Percentiles rank a stretch among this genome's conserved stretches.
phyloP scores from a whole-genome alignment of 2,888 invertebrate species.

The Tolmerus cingulatus region DNA sequence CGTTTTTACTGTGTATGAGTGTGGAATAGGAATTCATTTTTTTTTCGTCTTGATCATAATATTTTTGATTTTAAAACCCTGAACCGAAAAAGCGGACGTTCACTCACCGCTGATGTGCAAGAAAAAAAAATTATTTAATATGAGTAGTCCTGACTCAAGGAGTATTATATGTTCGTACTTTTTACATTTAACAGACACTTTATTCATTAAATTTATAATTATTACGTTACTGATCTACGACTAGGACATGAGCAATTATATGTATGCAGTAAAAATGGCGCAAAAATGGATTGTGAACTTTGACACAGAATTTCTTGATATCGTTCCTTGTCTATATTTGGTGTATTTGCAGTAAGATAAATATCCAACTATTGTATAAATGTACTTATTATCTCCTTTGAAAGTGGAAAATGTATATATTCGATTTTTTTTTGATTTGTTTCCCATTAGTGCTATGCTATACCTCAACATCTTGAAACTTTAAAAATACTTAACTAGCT shows the following conservation, averaged over 20 bases:
- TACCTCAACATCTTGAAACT: neutral
- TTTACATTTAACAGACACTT: neutral
- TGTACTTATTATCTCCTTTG: neutral
- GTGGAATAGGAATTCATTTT: neutral
- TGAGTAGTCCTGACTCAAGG: neutral
- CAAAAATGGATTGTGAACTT: neutral
- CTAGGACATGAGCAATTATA: neutral
- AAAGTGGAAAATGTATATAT: neutral
- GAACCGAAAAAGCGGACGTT: neutral
- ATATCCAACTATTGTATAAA: neutral
- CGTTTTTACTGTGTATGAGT: neutral
- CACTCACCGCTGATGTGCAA: neutral
- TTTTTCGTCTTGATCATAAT: neutral
- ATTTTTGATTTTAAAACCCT: neutral
- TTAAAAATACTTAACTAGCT: constrained; percentile 10
- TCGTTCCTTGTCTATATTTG: neutral
- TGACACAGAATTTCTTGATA: neutral
- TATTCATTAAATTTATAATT: neutral
- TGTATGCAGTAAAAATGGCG: neutral
- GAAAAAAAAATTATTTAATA: neutral
- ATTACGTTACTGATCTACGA: neutral
- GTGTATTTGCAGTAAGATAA: neutral
- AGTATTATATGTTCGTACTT: neutral
- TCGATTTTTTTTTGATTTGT: neutral
- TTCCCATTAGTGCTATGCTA: neutral